phyloP scores from a whole-genome alignment of 2,797 vertebrate genomes.

The Hydrocynus forskahlii region DNA sequence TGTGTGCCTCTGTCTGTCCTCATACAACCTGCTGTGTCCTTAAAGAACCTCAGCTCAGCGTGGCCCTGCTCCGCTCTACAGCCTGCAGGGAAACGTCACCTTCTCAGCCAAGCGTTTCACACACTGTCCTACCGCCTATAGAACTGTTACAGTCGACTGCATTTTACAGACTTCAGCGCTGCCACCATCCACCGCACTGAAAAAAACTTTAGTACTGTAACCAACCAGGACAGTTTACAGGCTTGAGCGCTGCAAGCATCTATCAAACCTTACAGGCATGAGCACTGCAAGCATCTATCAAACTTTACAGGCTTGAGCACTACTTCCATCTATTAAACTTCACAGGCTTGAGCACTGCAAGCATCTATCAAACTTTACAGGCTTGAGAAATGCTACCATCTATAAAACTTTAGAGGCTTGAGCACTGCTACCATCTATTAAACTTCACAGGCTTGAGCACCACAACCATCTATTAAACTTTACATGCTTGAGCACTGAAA shows the following conservation, averaged over 20 bases:
- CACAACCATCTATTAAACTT: background rate
- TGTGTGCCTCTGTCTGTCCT: slow-evolving; percentile 44
- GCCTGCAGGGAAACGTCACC: slow-evolving; percentile 17
- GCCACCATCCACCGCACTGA: background rate
- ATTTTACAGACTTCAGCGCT: background rate
- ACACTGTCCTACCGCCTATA: background rate
- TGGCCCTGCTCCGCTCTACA: background rate
- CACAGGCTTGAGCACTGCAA: background rate
- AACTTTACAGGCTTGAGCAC: background rate
- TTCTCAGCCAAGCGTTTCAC: slow-evolving; percentile 17
- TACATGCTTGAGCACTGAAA: background rate
- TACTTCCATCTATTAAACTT: background rate
- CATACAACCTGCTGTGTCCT: slow-evolving; percentile 51
- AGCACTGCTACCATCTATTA: background rate
- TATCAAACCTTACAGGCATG: background rate
- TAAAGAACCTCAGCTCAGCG: slow-evolving; percentile 10
- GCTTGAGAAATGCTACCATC: background rate
- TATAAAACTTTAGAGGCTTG: too few relatives aligned
- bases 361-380: background rate
- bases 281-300: background rate
- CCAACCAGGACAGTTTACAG: background rate
- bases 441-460: background rate
- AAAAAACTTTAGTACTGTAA: background rate
- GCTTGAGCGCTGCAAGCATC: background rate
- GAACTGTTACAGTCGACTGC: background rate